These are phyloP conservation scores for Corythaixoides concolor DNA, from an alignment of 2,113 vertebrate species.

Conservation along the genomic window DNA sequence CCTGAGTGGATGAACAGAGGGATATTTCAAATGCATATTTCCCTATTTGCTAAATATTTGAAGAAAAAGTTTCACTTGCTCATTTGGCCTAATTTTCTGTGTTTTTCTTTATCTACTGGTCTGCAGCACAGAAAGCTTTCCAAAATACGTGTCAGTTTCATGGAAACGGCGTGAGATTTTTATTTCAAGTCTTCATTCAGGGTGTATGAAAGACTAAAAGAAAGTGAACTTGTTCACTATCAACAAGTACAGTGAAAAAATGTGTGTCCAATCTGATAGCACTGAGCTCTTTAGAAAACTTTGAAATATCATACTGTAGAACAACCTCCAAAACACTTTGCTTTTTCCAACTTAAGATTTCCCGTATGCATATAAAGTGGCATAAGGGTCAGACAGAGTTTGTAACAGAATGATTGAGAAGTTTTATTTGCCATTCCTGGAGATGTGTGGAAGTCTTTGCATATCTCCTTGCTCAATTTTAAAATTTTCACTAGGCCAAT, in stretches of 20 bases:
- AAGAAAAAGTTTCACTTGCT: neutral
- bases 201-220: neutral
- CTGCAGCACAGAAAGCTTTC: neutral
- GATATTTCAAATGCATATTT: neutral
- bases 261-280: neutral
- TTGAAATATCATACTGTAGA: neutral
- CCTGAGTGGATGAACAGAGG: rapidly evolving
- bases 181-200: neutral
- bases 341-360: neutral
- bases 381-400: neutral
- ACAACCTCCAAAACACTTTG: neutral
- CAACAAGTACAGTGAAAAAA: neutral
- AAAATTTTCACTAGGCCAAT: neutral
- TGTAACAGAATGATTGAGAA: neutral
- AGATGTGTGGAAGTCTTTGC: neutral
- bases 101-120: neutral
- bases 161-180: neutral
- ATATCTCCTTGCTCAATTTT: neutral
- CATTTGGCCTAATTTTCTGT: neutral
- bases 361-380: neutral
- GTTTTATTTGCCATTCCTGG: neutral
- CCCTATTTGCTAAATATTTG: neutral
- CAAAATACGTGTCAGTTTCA: neutral
- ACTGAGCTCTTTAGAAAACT: neutral
- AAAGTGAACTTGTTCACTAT: neutral